A percentile compares a stretch with the other conserved stretches of the same genome.
phyloP scores from a whole-genome alignment of 2,113 vertebrate species.

The Setophaga coronata region DNA sequence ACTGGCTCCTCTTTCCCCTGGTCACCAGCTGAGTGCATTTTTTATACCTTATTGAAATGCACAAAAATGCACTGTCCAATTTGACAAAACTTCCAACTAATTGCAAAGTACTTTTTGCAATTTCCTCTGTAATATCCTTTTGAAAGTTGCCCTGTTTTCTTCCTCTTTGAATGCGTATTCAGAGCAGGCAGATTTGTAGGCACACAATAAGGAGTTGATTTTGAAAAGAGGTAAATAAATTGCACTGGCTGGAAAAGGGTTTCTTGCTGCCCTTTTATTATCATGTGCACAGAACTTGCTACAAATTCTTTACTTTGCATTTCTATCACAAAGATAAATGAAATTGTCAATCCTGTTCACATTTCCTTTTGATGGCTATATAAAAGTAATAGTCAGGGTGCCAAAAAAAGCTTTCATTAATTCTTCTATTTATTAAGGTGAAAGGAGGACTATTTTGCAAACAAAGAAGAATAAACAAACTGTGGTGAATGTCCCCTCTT shows the following conservation, averaged over 20 bases:
- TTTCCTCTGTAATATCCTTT: slow-evolving; percentile 54
- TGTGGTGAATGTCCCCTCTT: background rate
- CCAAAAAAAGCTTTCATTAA: slow-evolving; percentile 52
- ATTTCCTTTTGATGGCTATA: slow-evolving; percentile 40
- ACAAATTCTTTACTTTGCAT: slow-evolving; percentile 58
- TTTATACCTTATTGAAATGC: background rate
- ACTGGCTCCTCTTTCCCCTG: background rate
- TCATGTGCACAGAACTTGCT: slow-evolving; percentile 31
- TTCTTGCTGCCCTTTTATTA: slow-evolving; percentile 54
- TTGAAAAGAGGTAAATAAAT: slow-evolving; percentile 68
- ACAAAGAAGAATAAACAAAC: slow-evolving; percentile 22
- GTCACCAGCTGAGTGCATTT: background rate
- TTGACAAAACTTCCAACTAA: slow-evolving; percentile 26
- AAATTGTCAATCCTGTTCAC: slow-evolving; percentile 57
- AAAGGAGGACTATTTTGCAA: slow-evolving; percentile 33
- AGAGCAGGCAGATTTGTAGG: slow-evolving; percentile 40
- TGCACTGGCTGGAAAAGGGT: slow-evolving; percentile 44
- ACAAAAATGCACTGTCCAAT: slow-evolving; percentile 16
- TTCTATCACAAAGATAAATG: slow-evolving; percentile 61
- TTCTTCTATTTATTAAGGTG: slow-evolving; percentile 52
- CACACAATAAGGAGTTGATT: slow-evolving; percentile 61
- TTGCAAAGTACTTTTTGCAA: slow-evolving; percentile 48
- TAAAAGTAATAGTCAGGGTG: slow-evolving; percentile 32
- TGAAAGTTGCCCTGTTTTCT: slow-evolving; percentile 41
- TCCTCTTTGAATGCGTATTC: slow-evolving; percentile 44